Evolutionary conservation across 2,888 invertebrate species (phyloP), one percentile per base, ranked within the genome.

Genomic region (Mythimna impura): DNA sequence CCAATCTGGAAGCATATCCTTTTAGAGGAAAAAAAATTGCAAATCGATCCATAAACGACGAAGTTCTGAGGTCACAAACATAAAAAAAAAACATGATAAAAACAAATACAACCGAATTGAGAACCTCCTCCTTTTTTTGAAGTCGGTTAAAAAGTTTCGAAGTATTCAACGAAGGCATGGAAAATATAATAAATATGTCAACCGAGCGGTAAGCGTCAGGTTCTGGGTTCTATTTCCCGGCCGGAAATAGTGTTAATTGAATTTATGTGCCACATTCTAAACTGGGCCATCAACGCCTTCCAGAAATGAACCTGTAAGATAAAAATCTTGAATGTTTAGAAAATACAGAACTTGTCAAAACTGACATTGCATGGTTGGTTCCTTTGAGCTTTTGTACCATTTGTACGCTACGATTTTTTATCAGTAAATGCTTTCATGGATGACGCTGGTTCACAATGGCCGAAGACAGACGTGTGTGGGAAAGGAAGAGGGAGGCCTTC

Each of bases 221-320:
- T 8, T 22, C 14, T 43, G 12, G 40, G 57, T 58, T 76, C 14
- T 17, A 52, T 58, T 58, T 58, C 66, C 22, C 50, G 36, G 9
- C n/a, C 40, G 22, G 30, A 2, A 20, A 30, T 36, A 14, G 36
- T 22, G n/a, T 30, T 40, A 14, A 20, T 58, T 55, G n/a, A 36
- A 10, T 58, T 54, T 34, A 36, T 60, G n/a, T 36, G 30, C 40
- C 14, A 20, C 52, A 25, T 7, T 25, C 5, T 30, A 14, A n/a
- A 57, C 12, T 47, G n/a, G 25, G 8, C 3, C 25, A 40, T 47
- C 47, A 17, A 4, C 7, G 5, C 22, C 14, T n/a, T 3, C 20
- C n/a, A 69, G 22, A 22, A 47, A 55, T 47, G 3, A 40, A 71
- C 5, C 17, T 22, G 17, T 3, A 36, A 50, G n/a, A 25, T 36